Conservation (phyloP, 2,113 vertebrate genomes). For the Eonycteris spelaea region DNA sequence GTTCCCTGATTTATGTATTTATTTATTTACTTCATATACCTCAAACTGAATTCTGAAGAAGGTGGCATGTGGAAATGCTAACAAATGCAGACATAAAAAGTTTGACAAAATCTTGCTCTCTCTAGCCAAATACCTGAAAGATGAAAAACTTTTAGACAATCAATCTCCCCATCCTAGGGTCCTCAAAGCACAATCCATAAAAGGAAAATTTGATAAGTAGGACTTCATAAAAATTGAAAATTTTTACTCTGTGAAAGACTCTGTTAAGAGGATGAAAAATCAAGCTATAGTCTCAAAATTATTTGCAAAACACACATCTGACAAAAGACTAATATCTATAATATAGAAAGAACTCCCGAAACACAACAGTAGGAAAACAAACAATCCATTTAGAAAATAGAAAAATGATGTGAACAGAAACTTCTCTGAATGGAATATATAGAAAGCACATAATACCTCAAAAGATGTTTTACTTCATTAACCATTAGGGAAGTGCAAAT, state of each 20-base stretch:
- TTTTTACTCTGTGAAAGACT: neutral
- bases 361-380: neutral
- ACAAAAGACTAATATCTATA: neutral
- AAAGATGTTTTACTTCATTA: neutral
- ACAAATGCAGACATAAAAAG: neutral
- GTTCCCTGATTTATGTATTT: neutral
- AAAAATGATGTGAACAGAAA: neutral
- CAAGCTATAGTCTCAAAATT: neutral
- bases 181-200: neutral
- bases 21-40: neutral
- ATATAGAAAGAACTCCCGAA: neutral
- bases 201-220: neutral
- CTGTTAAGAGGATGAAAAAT: neutral
- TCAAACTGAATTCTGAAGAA: neutral
- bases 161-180: neutral
- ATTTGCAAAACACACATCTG: neutral
- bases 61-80: neutral
- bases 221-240: neutral
- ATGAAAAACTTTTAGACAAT: neutral
- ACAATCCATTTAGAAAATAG: slow-evolving; percentile 1
- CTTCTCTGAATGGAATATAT: neutral
- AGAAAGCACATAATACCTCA: neutral
- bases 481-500: neutral
- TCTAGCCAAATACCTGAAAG: neutral
- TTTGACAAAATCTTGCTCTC: neutral